phyloP scores from a whole-genome alignment of 2,888 invertebrate genomes.

The Oscheius sp. region DNA sequence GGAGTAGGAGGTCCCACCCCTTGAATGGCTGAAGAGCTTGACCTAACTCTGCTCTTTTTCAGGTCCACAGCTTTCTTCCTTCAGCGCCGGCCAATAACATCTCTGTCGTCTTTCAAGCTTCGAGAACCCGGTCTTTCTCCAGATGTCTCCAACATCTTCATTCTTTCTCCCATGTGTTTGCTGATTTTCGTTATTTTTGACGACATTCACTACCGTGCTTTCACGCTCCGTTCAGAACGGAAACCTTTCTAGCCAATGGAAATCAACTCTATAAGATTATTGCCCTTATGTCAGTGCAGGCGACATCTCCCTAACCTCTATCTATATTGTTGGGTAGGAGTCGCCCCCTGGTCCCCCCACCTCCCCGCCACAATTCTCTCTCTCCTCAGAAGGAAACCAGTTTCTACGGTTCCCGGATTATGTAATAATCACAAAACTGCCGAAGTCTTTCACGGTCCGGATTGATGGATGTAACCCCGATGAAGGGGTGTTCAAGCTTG shows the following conservation, averaged over 20 bases:
- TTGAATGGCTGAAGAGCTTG: background rate
- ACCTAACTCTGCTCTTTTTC: background rate
- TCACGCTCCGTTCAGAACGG: slow-evolving; percentile 28
- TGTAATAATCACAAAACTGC: slow-evolving; percentile 33
- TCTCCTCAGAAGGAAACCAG: slow-evolving; percentile 20
- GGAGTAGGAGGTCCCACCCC: background rate
- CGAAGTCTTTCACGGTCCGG: slow-evolving; percentile 30
- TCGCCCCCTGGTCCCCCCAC: background rate
- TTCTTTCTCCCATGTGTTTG: background rate
- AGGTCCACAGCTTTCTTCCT: background rate
- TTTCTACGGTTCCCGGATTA: slow-evolving; percentile 29
- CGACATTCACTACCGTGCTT: slow-evolving; percentile 30
- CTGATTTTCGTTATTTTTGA: background rate
- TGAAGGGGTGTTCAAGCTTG: slow-evolving; percentile 5
- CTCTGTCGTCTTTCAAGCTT: slow-evolving; percentile 16
- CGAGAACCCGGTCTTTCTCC: slow-evolving; percentile 10
- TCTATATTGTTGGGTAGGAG: background rate
- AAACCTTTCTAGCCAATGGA: background rate
- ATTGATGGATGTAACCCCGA: slow-evolving; percentile 33
- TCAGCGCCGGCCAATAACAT: too few relatives aligned
- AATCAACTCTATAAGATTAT: slow-evolving; percentile 5
- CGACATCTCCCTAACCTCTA: background rate
- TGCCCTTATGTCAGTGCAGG: background rate
- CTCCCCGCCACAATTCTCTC: background rate
- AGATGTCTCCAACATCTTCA: slow-evolving; percentile 11